Base-by-base conservation (phyloP, 2,888 invertebrate genomes). In the Apodemia hepburni region DNA sequence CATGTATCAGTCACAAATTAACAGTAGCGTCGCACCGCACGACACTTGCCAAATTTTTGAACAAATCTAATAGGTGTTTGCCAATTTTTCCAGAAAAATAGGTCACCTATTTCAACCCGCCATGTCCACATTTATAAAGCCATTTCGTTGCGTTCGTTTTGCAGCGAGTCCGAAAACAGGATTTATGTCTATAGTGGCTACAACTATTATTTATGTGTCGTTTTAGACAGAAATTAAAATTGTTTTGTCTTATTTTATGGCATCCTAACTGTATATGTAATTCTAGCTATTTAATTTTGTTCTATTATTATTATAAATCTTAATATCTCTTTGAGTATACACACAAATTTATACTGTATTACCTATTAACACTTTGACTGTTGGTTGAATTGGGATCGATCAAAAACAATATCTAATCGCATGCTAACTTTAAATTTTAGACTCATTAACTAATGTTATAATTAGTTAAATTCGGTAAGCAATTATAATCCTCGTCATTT, bases 61-160 rank as follows among this genome's bases (percentile, higher is more conserved):
- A 58, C 63, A 69, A 67, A 61, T 61, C 62, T 68, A 69, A 69
- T 65, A 66, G 68, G 61, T 61, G 61, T 60, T 63, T 68, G 69
- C 70, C 70, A 71, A 70, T 69, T 70, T 69, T 70, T 69, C 59
- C 60, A 59, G 47, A 47, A 57, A 70, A 69, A 58, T 67, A 61
- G 70, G 70, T 70, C 68, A 69, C 64, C 70, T 62, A 67, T 65
- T 65, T 68, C 58, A 62, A 33, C 58, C 47, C 18, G 17, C 58
- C 15, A 54, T 54, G 54, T 54, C 54, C 54, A 54, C 54, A 54
- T 54, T 54, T 54, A 54, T 54, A 54, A 54, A 54, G 54, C 54
- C 27, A 54, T 54, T 54, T 54, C 59, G 47, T 42, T 60, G 59
- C 47, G 35, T 49, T 58, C 49, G 62, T 54, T 54, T 54, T 54